Conservation (phyloP, 1,140 invertebrate species). For the Ooceraea biroi region DNA sequence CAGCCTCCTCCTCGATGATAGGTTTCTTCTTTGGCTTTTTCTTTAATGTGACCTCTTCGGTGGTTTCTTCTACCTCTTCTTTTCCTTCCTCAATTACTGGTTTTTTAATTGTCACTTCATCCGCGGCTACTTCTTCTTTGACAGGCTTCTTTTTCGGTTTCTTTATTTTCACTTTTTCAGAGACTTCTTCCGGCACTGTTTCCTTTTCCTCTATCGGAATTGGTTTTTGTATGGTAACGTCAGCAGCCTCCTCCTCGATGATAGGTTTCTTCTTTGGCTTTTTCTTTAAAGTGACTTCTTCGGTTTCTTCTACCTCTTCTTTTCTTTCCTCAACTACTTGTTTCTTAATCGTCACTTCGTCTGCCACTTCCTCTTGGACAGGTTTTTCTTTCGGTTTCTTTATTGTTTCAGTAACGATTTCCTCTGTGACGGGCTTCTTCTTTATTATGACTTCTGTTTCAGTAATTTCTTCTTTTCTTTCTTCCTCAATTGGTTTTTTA, state of each 20-base stretch:
- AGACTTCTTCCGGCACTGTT: conserved; percentile 76
- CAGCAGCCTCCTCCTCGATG: conserved; percentile 68
- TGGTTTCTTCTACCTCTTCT: no score
- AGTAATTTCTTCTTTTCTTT: conserved; percentile 76
- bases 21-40: conserved; percentile 64
- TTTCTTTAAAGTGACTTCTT: conserved; percentile 71
- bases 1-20: conserved; percentile 64
- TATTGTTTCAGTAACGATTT: conserved; percentile 75
- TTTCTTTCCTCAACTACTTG: conserved; percentile 69
- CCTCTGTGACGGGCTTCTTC: conserved; percentile 80
- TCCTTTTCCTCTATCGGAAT: conserved; percentile 71
- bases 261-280: conserved; percentile 59
- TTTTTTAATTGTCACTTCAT: no score
- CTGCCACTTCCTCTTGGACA: conserved; percentile 71
- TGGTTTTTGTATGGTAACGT: conserved; percentile 59
- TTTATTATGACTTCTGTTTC: conserved; percentile 77
- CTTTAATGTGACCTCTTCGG: no score
- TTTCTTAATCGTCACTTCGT: conserved; percentile 78
- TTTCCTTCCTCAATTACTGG: no score
- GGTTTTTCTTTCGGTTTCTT: conserved; percentile 77
- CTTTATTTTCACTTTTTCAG: conserved; percentile 76
- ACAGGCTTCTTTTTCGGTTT: conserved; percentile 78
- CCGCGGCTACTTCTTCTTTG: no score
- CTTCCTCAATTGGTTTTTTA: conserved; percentile 70
- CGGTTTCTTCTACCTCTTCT: conserved; percentile 64